Base-by-base conservation (phyloP, 2,888 invertebrate species). In the Lithosia quadra region DNA sequence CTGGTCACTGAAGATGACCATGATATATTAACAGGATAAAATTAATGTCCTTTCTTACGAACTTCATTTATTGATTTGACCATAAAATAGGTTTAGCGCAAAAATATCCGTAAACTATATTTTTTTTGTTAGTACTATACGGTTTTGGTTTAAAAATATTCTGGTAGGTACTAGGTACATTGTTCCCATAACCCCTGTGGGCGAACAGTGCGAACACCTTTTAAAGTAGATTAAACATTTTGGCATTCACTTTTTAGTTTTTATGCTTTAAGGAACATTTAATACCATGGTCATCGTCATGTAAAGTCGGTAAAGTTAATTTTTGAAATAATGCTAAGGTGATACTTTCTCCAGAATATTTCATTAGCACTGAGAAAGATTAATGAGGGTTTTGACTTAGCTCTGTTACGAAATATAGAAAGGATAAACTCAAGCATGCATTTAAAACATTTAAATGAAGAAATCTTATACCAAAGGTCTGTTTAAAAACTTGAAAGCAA, bases 361-460 rank as follows among this genome's bases (percentile, higher is more conserved):
- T 39, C 55, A 67, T 75, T 43, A 62, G 56, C 34, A 71, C 58
- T 55, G 53, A 58, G 53, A 39, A 69, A 60, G 24, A 68, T 55
- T 64, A 34, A 63, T 55, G 63, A 58, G 55, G 59, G 24, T 21
- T 59, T 61, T 66, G 39, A 66, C 61, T 61, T 57, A 10, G 58
- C 36, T 1, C 18, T 55, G 36, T 21, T n/a, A 22, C 36, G 24
- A 49, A 61, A 61, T 22, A 62, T 56, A 24, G 24, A 56, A 56
- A 56, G 56, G 24, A 56, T 56, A 24, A 56, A 49, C 49, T n/a
- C 21, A 34, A 24, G 22, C 18, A 43, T 28, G 43, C 24, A 43
- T 24, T 24, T 24, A 62, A 43, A 62, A 63, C 15, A 22, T 24
- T 61, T 39, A 49, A 13, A 43, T 43, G 49, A 60, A 36, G 36